Evolutionary conservation across 1,140 invertebrate genomes (phyloP), one percentile per base, ranked within the genome.

Genomic region (Drosophila willistoni): DNA sequence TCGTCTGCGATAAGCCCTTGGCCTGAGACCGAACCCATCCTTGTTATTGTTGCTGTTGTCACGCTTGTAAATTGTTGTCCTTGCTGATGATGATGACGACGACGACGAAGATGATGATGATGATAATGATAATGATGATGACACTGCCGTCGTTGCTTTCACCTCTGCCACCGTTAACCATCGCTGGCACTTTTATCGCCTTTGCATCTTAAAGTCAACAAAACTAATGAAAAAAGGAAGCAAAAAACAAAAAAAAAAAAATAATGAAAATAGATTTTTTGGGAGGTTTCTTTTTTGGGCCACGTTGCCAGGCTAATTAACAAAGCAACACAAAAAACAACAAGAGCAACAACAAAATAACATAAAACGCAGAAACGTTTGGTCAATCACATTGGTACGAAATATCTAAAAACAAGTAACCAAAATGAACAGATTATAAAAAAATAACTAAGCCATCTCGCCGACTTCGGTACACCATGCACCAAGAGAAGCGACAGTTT

Each of bases 11-110:
- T 86, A 85, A 86, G 82, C 82, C 77, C 63, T 57, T 63, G 64
- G 54, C 61, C 67, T 55, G 56, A 54, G 64, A 56, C 22, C 41
- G 13, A 22, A 19, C 34, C 59, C 29, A 36, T 61, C 41, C 71
- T 42, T 70, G 65, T 44, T 68, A 9, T 19, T 71, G 71, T 55
- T 74, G 71, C 17, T 61, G 57, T 77, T 77, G 74, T 70, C 73
- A 76, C 64, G 75, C 73, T 80, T 70, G 81, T 84, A 85, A 81
- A 73, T 85, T 78, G 81, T 81, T 86, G 77, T 83, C 34, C 65
- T 66, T 77, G 33, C 29, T 65, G 22, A 44, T 51, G 73, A 47
- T 13, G 64, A 14, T 33, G 42, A 12, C 33, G 44, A 13, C 10
- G 68, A 42, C 29, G 67, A 44, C 62, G 56, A 72, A 59, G 62